A percentile compares a stretch with the other conserved stretches of the same genome.
Conservation (phyloP, 1,140 invertebrate species). For the Atopsyche davidsoni region DNA sequence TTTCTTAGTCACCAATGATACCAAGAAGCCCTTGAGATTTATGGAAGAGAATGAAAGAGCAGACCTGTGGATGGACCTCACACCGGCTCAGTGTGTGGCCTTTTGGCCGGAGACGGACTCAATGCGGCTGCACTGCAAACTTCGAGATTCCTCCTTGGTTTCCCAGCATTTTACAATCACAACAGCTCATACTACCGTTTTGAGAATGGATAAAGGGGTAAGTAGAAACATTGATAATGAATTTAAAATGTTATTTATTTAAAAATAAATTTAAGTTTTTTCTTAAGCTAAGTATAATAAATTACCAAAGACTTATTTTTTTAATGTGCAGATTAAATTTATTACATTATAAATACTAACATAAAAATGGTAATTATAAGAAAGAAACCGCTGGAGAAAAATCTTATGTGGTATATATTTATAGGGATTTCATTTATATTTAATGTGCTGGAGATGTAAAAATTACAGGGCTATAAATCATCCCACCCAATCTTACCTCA, state of each 20-base stretch:
- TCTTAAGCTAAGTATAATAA: background rate
- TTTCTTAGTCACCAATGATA: constrained; percentile 75
- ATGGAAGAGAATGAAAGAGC: constrained; percentile 82
- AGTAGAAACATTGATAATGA: constrained; percentile 35
- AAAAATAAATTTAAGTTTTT: constrained; percentile 2
- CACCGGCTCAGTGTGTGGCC: constrained; percentile 60
- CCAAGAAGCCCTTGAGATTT: constrained; percentile 61
- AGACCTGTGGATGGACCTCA: constrained; percentile 76
- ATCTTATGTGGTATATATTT: too few species aligned
- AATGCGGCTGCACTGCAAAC: constrained; percentile 75
- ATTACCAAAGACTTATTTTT: too few species aligned
- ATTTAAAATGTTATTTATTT: too few species aligned
- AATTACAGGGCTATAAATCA: too few species aligned
- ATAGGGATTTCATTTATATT: too few species aligned
- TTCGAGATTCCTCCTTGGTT: constrained; percentile 65
- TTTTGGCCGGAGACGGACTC: constrained; percentile 79
- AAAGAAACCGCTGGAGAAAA: too few species aligned
- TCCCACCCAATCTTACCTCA: too few species aligned
- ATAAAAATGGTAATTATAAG: too few species aligned
- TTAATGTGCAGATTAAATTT: too few species aligned
- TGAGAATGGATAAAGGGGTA: constrained; percentile 80
- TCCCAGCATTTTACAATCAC: constrained; percentile 74
- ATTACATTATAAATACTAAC: too few species aligned
- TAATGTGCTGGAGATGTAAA: too few species aligned
- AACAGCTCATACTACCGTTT: constrained; percentile 61